Percentiles rank a stretch among this genome's conserved stretches.
phyloP scores from a whole-genome alignment of 2,113 vertebrate genomes.

The Brachypteracias leptosomus region DNA sequence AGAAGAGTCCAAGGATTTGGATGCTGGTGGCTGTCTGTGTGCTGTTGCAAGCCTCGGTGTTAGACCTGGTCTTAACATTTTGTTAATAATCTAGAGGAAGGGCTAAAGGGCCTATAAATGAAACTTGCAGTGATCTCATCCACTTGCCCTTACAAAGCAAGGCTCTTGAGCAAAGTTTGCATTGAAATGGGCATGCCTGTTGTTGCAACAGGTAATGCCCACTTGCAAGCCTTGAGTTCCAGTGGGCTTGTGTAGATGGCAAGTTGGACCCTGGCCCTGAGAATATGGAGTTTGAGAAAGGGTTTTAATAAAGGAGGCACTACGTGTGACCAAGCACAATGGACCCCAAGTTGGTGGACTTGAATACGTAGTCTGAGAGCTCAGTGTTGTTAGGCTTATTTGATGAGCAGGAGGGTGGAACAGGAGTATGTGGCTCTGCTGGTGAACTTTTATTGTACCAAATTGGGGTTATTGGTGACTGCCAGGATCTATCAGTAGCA shows the following conservation, averaged over 20 bases:
- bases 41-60: not conserved
- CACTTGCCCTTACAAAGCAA: not conserved
- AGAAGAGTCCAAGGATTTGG: not conserved
- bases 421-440: not conserved
- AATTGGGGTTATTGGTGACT: not conserved
- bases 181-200: too few relatives aligned
- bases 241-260: not conserved
- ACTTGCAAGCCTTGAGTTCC: not conserved
- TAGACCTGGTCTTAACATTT: not conserved
- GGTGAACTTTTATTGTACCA: not conserved
- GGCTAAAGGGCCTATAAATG: not conserved
- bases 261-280: not conserved
- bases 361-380: not conserved
- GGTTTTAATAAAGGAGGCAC: not conserved
- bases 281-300: not conserved
- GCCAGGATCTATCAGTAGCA: not conserved
- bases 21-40: not conserved
- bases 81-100: not conserved
- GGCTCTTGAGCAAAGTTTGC: not conserved
- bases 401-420: not conserved
- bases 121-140: not conserved
- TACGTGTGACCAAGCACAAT: rapidly evolving
- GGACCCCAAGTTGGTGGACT: not conserved
- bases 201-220: not conserved
- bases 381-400: not conserved